phyloP scores from a whole-genome alignment of 1,140 invertebrate genomes.

The Bombus consobrinus region DNA sequence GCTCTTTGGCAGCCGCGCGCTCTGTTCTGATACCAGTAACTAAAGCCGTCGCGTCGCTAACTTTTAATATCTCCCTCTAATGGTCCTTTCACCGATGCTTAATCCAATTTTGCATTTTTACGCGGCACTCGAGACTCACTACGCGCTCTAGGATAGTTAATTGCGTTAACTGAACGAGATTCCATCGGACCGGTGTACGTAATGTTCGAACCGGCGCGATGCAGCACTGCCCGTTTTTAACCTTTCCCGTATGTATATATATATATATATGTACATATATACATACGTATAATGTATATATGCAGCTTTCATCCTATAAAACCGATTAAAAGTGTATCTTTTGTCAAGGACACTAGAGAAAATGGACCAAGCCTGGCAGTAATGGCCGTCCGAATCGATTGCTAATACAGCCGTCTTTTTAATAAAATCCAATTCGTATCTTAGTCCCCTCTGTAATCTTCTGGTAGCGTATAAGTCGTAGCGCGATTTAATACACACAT shows the following conservation, averaged over 20 bases:
- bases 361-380: slow-evolving; percentile 25
- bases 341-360: slow-evolving; percentile 32
- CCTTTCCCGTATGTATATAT: no score
- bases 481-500: no score
- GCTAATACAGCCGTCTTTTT: background rate
- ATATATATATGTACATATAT: no score
- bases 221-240: background rate
- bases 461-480: background rate
- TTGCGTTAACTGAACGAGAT: slow-evolving; percentile 60
- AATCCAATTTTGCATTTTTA: slow-evolving; percentile 70
- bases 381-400: background rate
- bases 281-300: no score
- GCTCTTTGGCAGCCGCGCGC: slow-evolving; percentile 1
- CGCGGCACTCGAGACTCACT: slow-evolving; percentile 17
- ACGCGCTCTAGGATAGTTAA: slow-evolving; percentile 47
- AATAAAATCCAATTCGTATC: background rate
- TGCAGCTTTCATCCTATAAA: slow-evolving; percentile 43
- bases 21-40: slow-evolving; percentile 46
- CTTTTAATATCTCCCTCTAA: slow-evolving; percentile 69
- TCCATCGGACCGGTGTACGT: slow-evolving; percentile 33
- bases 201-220: background rate
- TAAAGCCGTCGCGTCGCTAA: slow-evolving; percentile 51
- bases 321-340: slow-evolving; percentile 61
- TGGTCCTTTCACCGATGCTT: slow-evolving; percentile 63
- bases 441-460: background rate